Evolutionary conservation across 2,113 vertebrate genomes (phyloP).

Genomic region (rabbit (Oryctolagus cuniculus)): DNA sequence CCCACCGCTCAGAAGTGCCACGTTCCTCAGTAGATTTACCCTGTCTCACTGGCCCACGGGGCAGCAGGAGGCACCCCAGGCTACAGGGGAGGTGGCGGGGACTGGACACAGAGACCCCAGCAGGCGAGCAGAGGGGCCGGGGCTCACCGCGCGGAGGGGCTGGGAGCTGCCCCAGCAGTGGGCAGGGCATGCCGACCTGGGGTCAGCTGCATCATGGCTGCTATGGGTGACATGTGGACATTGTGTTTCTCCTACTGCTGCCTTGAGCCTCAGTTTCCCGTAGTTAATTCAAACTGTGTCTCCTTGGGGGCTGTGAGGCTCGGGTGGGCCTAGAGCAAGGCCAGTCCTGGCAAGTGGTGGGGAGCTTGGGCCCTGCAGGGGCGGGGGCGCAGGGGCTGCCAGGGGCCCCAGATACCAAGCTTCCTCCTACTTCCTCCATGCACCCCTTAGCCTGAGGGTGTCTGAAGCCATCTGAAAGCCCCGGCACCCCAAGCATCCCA

Average conservation of each 20-base stretch:
- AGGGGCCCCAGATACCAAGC: background rate
- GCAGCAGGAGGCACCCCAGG: background rate
- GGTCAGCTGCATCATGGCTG: background rate
- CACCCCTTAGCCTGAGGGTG: background rate
- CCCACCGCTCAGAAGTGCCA: background rate
- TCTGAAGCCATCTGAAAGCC: background rate
- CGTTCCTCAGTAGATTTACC: rapidly evolving
- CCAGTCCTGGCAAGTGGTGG: background rate
- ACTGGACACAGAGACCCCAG: background rate
- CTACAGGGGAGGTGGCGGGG: no score
- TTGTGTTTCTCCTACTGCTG: no score
- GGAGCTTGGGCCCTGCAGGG: background rate
- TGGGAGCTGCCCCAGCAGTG: background rate
- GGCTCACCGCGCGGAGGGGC: no score
- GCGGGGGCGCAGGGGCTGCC: background rate
- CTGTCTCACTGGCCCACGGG: background rate
- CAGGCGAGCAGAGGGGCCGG: background rate
- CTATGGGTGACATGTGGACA: rapidly evolving
- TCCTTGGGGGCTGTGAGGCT: background rate
- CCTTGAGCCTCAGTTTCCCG: background rate
- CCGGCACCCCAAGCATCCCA: background rate
- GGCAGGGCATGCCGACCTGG: background rate
- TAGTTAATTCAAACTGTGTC: background rate
- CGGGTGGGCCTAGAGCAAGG: background rate
- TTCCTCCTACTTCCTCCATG: background rate